Evolutionary conservation across 2,888 invertebrate genomes (phyloP), one percentile per base, ranked within the genome.

Genomic region (Disparrhopalites patrizii): DNA sequence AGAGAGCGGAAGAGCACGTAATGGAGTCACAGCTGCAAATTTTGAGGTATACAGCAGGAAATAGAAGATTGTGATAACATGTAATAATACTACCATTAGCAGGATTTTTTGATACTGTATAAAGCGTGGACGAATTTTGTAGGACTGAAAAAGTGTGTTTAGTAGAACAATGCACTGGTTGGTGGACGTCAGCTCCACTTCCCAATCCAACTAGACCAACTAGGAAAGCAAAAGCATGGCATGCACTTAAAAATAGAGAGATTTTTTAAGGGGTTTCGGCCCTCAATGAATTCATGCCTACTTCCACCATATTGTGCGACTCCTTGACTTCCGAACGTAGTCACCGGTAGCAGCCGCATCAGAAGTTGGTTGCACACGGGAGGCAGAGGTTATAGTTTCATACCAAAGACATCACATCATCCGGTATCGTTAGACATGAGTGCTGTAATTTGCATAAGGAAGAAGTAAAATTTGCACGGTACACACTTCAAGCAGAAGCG

Each of bases 151-250:
- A 60, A 62, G 47, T 61, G 43, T 54, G 65, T 65, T 56, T 61
- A 66, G 65, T 66, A 61, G 65, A 54, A 66, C 61, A 66, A 66
- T 66, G 54, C 61, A 61, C 65, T 66, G 61, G 65, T 60, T 60
- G 60, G 50, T 60, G 60, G 60, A 47, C 50, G 43, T 30, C 31
- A 50, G 60, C 60, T 61, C 55, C 65, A 66, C 65, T 61, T 51
- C 66, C 56, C 66, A 56, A 56, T 66, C 65, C 62, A 66, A 66
- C 66, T 66, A 66, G 66, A 66, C 56, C 66, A 66, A 66, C 61
- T 61, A 66, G 66, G 61, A 61, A 61, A 60, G 47, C 31, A 50
- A 60, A 30, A 60, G 40, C 60, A 66, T 47, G 33, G 36, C 52
- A 51, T 61, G 61, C 61, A 61, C 65, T 66, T 66, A 66, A 66